Conservation (phyloP, 1,140 invertebrate species). For the Psilanteris sp. region DNA sequence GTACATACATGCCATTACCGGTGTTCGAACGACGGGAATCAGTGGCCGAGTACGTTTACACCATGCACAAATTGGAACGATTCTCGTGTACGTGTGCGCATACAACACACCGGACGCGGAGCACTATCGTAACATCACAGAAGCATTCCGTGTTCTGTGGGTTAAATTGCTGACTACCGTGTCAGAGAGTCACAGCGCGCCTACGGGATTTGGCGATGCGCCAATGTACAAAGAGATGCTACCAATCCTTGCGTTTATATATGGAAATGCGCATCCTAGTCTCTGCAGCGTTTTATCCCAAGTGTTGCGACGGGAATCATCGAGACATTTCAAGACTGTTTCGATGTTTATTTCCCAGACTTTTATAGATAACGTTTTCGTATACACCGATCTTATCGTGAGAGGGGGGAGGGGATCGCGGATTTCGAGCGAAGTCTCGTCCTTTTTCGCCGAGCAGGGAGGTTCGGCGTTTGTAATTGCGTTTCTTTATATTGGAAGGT, state of each 20-base stretch:
- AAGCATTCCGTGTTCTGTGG: slow-evolving; percentile 57
- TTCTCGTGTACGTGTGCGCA: slow-evolving; percentile 24
- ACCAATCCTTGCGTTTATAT: slow-evolving; percentile 66
- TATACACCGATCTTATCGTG: no score
- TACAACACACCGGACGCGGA: slow-evolving; percentile 14
- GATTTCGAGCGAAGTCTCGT: no score
- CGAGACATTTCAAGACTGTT: no score
- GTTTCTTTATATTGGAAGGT: no score
- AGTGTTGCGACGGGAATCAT: slow-evolving; percentile 14
- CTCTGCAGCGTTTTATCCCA: slow-evolving; percentile 15
- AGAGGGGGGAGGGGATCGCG: no score
- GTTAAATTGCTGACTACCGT: slow-evolving; percentile 69
- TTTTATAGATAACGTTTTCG: no score
- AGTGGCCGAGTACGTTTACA: slow-evolving; percentile 39
- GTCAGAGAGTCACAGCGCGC: slow-evolving; percentile 51
- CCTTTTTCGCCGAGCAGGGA: no score
- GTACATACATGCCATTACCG: slow-evolving; percentile 34
- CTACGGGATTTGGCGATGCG: slow-evolving; percentile 54
- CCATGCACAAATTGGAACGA: slow-evolving; percentile 46
- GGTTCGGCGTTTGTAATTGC: no score
- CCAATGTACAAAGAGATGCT: slow-evolving; percentile 59
- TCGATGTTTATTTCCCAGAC: no score
- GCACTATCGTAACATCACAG: slow-evolving; percentile 35
- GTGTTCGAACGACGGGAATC: slow-evolving; percentile 17
- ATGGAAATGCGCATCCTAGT: slow-evolving; percentile 65